A percentile compares a stretch with the other conserved stretches of the same genome.
phyloP scores from a whole-genome alignment of 2,888 invertebrate genomes.

The Hypomecis atomaria region DNA sequence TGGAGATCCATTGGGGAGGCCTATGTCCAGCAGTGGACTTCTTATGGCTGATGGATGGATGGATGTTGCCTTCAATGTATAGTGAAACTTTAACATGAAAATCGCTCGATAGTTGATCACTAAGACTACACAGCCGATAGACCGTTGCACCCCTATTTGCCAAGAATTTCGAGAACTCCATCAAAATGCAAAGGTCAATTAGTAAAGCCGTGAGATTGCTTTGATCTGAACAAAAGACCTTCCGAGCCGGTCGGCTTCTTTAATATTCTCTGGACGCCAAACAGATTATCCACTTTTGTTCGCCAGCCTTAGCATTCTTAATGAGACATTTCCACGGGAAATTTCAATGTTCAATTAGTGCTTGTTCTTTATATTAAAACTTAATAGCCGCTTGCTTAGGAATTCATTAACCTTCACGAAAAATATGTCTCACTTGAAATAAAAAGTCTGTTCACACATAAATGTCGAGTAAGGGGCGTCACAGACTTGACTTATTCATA shows the following conservation, averaged over 20 bases:
- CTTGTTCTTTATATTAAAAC: slow-evolving; percentile 51
- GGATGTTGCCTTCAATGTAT: no score
- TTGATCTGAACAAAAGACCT: slow-evolving; percentile 75
- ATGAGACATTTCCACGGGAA: slow-evolving; percentile 69
- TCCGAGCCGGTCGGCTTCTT: slow-evolving; percentile 67
- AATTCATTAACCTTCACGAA: slow-evolving; percentile 8
- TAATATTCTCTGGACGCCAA: slow-evolving; percentile 74
- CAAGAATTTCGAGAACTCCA: slow-evolving; percentile 45
- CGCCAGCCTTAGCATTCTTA: slow-evolving; percentile 74
- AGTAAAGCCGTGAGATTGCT: slow-evolving; percentile 66
- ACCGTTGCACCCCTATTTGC: slow-evolving; percentile 26
- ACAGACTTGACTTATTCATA: no score
- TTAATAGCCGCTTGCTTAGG: slow-evolving; percentile 40
- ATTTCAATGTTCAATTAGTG: slow-evolving; percentile 60
- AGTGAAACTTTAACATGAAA: no score
- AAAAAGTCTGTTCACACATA: background rate
- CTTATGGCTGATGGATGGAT: no score
- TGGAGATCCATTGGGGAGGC: no score
- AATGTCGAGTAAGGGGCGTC: background rate
- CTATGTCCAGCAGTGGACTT: no score
- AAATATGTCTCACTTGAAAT: background rate
- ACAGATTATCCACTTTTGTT: slow-evolving; percentile 80
- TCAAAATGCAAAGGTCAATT: slow-evolving; percentile 77
- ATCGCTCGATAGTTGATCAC: background rate
- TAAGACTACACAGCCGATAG: background rate